A percentile compares a stretch with the other conserved stretches of the same genome.
These are phyloP conservation scores for Mesembrinibis cayennensis DNA, from an alignment of 2,113 vertebrate species.

Conservation along the genomic window DNA sequence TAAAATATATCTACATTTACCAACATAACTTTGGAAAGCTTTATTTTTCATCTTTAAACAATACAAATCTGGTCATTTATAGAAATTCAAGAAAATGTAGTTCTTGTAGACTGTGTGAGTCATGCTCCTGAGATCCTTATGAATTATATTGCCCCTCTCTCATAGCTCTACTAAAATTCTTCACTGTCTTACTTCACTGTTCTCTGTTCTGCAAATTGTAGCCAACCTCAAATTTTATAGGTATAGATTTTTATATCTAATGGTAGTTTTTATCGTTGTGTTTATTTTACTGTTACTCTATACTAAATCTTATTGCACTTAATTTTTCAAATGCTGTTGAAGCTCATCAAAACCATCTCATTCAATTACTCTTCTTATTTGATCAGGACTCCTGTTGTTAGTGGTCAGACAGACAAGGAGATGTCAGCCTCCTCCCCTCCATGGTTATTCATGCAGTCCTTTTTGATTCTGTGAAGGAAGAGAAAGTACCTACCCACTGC, in stretches of 20 bases:
- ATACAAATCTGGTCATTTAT: not conserved
- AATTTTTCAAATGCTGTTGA: not conserved
- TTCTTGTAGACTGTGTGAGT: not conserved
- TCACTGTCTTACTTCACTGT: not conserved
- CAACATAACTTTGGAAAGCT: not conserved
- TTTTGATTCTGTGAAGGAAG: not conserved
- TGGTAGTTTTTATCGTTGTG: not conserved
- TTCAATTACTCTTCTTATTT: not conserved
- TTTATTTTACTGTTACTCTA: constrained; percentile 28
- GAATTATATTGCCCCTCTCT: constrained; percentile 2
- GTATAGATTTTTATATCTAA: not conserved
- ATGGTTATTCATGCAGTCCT: not conserved
- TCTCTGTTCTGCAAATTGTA: not conserved
- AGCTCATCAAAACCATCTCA: not conserved
- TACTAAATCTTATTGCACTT: not conserved
- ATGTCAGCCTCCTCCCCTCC: not conserved
- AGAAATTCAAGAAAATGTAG: constrained; percentile 5
- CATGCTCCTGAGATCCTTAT: not conserved
- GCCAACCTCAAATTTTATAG: not conserved
- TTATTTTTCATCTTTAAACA: constrained; percentile 10
- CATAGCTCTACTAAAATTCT: constrained; percentile 13
- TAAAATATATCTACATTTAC: not conserved
- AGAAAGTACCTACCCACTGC: not conserved
- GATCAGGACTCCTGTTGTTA: not conserved
- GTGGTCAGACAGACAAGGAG: not conserved